Conservation (phyloP, 2,888 invertebrate genomes). For the Acronicta psi region DNA sequence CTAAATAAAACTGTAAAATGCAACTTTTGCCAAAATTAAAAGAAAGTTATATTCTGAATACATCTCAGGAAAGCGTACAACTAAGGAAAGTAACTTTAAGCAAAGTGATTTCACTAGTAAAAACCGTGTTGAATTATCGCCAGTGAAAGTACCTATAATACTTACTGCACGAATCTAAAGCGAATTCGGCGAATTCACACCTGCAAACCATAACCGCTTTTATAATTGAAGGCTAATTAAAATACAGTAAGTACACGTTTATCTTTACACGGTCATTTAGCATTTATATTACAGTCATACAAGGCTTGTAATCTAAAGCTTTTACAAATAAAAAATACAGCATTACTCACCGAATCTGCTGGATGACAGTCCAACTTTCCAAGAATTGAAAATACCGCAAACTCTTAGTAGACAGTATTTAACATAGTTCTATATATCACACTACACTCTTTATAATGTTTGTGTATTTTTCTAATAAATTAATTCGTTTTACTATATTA, state of each 20-base stretch:
- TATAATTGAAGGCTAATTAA: conserved; percentile 3
- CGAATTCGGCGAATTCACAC: conserved; percentile 20
- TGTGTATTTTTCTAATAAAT: conserved; percentile 40
- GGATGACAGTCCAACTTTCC: conserved; percentile 84
- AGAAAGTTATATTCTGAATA: no score
- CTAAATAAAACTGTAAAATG: no score
- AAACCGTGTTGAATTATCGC: conserved; percentile 11
- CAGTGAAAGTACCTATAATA: conserved; percentile 57
- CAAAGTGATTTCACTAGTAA: conserved; percentile 8
- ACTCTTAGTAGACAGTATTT: conserved; percentile 57
- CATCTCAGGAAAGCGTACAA: conserved; percentile 5
- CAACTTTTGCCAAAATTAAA: no score
- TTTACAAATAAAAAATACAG: conserved; percentile 51
- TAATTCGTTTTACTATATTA: conserved; percentile 26
- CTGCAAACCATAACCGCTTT: neutral
- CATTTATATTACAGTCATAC: conserved; percentile 22
- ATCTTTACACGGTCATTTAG: conserved; percentile 8
- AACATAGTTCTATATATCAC: conserved; percentile 70
- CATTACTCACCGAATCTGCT: conserved; percentile 82
- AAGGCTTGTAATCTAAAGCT: conserved; percentile 50
- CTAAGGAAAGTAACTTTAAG: conserved; percentile 5
- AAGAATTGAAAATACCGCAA: conserved; percentile 76
- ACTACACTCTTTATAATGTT: conserved; percentile 66
- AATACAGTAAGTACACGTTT: conserved; percentile 16
- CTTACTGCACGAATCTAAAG: conserved; percentile 20